Percentiles rank a stretch among this genome's conserved stretches.
These are phyloP conservation scores for Phasia obesa DNA, from an alignment of 2,888 invertebrate genomes.

Conservation along the genomic window DNA sequence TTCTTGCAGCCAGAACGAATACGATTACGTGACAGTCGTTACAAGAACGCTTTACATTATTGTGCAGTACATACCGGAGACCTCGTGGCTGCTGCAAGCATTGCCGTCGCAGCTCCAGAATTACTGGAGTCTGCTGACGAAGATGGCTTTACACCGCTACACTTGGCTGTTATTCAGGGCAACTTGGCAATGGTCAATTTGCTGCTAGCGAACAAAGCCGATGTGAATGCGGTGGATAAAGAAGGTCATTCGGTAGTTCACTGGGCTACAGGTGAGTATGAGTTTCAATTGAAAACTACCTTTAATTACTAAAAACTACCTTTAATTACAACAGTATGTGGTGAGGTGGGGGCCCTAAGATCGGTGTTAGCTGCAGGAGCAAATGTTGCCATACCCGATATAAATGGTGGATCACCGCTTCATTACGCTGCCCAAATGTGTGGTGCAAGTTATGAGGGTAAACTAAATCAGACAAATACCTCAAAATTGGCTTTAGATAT, in stretches of 20 bases:
- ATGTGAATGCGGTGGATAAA: constrained; percentile 94
- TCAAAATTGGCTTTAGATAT: constrained; percentile 84
- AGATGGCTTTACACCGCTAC: constrained; percentile 97
- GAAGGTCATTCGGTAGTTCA: constrained; percentile 98
- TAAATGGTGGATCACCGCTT: constrained; percentile 96
- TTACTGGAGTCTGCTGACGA: constrained; percentile 93
- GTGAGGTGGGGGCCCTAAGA: constrained; percentile 94
- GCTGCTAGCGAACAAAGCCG: constrained; percentile 93
- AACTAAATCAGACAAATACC: constrained; percentile 77
- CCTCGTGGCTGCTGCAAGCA: constrained; percentile 87
- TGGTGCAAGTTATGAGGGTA: constrained; percentile 89
- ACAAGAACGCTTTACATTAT: constrained; percentile 96
- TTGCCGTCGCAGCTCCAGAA: constrained; percentile 93
- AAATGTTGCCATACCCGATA: constrained; percentile 93
- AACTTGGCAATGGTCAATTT: constrained; percentile 93
- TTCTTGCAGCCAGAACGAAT: constrained; percentile 84
- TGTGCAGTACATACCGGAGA: constrained; percentile 86
- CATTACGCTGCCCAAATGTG: constrained; percentile 99
- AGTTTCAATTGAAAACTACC: background rate
- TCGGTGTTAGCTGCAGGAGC: constrained; percentile 93
- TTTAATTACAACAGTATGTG: constrained; percentile 89
- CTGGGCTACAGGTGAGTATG: constrained; percentile 94
- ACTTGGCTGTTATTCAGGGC: constrained; percentile 97
- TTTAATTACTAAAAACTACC: background rate
- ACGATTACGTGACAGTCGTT: constrained; percentile 89